phyloP scores from a whole-genome alignment of 2,888 invertebrate genomes.

The Lomographa bimaculata region DNA sequence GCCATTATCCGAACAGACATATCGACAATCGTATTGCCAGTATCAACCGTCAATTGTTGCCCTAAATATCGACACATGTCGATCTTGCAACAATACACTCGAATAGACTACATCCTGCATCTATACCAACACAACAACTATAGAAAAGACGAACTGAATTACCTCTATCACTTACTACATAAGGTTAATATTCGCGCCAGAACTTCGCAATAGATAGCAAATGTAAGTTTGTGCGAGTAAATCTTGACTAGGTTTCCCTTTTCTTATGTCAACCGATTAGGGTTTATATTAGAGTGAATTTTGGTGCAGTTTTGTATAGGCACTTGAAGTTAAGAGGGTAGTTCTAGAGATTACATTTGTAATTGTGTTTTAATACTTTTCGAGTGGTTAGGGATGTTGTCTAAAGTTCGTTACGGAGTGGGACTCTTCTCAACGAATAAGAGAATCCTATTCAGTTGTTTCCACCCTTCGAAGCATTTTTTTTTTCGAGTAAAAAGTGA shows the following conservation, averaged over 20 bases:
- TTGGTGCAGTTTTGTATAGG: slow-evolving; percentile 43
- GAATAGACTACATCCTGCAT: slow-evolving; percentile 62
- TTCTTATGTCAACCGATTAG: slow-evolving; percentile 21
- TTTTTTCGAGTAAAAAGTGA: neutral
- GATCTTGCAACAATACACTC: slow-evolving; percentile 59
- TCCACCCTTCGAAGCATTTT: neutral
- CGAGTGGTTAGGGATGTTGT: slow-evolving; percentile 46
- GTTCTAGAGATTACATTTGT: slow-evolving; percentile 68
- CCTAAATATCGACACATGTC: slow-evolving; percentile 74
- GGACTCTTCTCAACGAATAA: slow-evolving; percentile 1
- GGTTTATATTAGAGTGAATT: slow-evolving; percentile 15
- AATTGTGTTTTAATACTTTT: slow-evolving; percentile 71
- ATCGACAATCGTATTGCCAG: slow-evolving; percentile 38
- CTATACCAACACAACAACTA: slow-evolving; percentile 36
- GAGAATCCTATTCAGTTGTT: neutral
- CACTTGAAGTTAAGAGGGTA: slow-evolving; percentile 71
- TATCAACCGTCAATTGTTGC: slow-evolving; percentile 45
- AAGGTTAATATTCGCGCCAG: slow-evolving; percentile 38
- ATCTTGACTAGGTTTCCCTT: slow-evolving; percentile 19
- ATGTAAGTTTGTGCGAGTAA: slow-evolving; percentile 20
- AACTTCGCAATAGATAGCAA: slow-evolving; percentile 12
- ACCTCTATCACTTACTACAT: slow-evolving; percentile 28
- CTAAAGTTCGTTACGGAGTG: slow-evolving; percentile 20
- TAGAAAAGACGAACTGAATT: too few relatives aligned
- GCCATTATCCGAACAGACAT: slow-evolving; percentile 21